phyloP scores from a whole-genome alignment of 2,888 invertebrate species.

The Philaethria dido region DNA sequence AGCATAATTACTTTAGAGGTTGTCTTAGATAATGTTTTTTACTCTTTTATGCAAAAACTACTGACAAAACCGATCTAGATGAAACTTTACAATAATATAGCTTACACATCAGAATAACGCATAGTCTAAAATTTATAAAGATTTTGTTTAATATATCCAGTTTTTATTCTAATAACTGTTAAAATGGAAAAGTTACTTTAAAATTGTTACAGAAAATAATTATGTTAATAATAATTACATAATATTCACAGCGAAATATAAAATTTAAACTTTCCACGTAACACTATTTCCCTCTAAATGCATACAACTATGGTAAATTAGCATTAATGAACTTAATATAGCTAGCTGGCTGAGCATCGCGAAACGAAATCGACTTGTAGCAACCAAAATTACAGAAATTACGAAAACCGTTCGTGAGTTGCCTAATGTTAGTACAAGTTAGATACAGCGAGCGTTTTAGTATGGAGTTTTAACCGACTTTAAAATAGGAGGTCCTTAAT shows the following conservation, averaged over 20 bases:
- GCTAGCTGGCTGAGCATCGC: slow-evolving; percentile 37
- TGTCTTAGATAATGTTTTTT: too few relatives aligned
- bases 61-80: too few relatives aligned
- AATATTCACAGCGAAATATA: neutral
- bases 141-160: too few relatives aligned
- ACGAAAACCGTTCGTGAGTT: slow-evolving; percentile 62
- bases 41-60: too few relatives aligned
- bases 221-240: neutral
- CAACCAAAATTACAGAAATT: slow-evolving; percentile 65
- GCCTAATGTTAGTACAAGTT: slow-evolving; percentile 40
- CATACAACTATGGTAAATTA: slow-evolving; percentile 37
- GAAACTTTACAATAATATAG: too few relatives aligned
- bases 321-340: slow-evolving; percentile 41
- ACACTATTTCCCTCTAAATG: slow-evolving; percentile 32
- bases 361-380: slow-evolving; percentile 48
- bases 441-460: slow-evolving; percentile 33
- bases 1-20: too few relatives aligned
- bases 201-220: too few relatives aligned
- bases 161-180: too few relatives aligned
- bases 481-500: too few relatives aligned
- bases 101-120: too few relatives aligned
- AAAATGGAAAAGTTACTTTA: too few relatives aligned
- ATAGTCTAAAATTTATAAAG: too few relatives aligned
- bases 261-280: slow-evolving; percentile 7
- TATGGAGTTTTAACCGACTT: neutral